These are phyloP conservation scores for Ptilodon capucinus DNA, from an alignment of 2,888 invertebrate species.

Conservation along the genomic window DNA sequence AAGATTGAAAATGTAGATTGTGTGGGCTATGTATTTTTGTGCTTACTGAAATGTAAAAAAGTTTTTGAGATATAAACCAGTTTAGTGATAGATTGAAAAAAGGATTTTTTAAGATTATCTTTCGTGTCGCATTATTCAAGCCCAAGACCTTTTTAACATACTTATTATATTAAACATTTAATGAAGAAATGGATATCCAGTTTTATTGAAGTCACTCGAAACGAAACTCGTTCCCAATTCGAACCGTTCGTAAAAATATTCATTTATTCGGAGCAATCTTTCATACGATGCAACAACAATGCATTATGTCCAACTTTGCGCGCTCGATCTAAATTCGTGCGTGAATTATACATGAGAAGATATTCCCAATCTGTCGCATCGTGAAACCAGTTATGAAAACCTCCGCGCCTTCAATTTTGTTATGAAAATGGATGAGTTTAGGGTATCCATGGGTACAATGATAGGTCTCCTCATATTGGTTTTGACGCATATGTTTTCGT, in stretches of 20 bases:
- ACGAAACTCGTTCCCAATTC: neutral
- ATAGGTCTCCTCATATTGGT: constrained; percentile 39
- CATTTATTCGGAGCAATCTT: constrained; percentile 59
- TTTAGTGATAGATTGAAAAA: neutral
- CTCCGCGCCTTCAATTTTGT: constrained; percentile 13
- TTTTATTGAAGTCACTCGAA: too few species aligned
- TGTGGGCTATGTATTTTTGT: neutral
- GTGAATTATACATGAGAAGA: constrained; percentile 76
- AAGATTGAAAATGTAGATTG: neutral
- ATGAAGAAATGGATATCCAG: too few species aligned
- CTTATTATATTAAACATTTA: too few species aligned
- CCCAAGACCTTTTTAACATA: too few species aligned
- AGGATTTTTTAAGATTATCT: too few species aligned
- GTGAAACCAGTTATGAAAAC: constrained; percentile 45
- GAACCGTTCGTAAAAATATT: constrained; percentile 44
- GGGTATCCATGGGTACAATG: neutral
- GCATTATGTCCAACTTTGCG: constrained; percentile 55
- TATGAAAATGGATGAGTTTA: neutral
- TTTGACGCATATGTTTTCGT: constrained; percentile 56
- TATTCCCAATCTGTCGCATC: constrained; percentile 69
- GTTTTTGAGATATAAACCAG: neutral
- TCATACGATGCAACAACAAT: constrained; percentile 57
- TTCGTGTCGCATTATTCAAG: too few species aligned
- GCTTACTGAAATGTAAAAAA: neutral
- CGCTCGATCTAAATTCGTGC: constrained; percentile 59